Percentiles rank a stretch among this genome's conserved stretches.
phyloP scores from a whole-genome alignment of 2,797 vertebrate species.

The Limnodromus scolopaceus region DNA sequence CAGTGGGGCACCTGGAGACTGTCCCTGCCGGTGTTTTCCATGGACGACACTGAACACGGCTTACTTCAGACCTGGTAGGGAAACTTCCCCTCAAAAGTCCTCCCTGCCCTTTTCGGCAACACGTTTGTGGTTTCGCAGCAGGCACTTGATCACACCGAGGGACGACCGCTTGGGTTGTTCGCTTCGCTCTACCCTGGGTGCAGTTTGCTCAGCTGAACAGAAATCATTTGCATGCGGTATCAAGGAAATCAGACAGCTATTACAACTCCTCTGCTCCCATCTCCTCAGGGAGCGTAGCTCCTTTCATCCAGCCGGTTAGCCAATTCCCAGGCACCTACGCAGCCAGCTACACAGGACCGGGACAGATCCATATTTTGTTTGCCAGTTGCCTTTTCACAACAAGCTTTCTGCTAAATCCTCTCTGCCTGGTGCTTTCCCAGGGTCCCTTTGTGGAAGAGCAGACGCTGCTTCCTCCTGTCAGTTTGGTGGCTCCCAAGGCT shows the following conservation, averaged over 20 bases:
- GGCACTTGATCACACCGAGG: not conserved
- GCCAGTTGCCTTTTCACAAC: not conserved
- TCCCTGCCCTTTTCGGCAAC: not conserved
- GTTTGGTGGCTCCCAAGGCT: not conserved
- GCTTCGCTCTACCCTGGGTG: not conserved
- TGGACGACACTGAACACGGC: not conserved
- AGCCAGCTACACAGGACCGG: not conserved
- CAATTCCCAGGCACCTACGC: not conserved
- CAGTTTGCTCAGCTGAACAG: not conserved
- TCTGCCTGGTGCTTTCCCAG: not conserved
- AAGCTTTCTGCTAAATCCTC: not conserved
- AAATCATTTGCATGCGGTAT: not conserved
- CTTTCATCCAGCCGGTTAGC: not conserved
- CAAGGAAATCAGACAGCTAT: not conserved
- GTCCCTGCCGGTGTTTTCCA: not conserved
- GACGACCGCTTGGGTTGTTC: not conserved
- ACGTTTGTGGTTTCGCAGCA: not conserved
- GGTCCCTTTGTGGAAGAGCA: not conserved
- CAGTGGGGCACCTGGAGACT: not conserved
- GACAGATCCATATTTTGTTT: not conserved
- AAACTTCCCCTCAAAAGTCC: fast-evolving
- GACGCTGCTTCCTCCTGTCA: not conserved
- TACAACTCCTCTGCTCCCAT: not conserved
- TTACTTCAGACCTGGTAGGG: not conserved
- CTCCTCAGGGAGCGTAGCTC: not conserved